Percentiles rank a stretch among this genome's conserved stretches.
Evolutionary conservation across 2,888 invertebrate species (phyloP).

Genomic region (Thera obeliscata): DNA sequence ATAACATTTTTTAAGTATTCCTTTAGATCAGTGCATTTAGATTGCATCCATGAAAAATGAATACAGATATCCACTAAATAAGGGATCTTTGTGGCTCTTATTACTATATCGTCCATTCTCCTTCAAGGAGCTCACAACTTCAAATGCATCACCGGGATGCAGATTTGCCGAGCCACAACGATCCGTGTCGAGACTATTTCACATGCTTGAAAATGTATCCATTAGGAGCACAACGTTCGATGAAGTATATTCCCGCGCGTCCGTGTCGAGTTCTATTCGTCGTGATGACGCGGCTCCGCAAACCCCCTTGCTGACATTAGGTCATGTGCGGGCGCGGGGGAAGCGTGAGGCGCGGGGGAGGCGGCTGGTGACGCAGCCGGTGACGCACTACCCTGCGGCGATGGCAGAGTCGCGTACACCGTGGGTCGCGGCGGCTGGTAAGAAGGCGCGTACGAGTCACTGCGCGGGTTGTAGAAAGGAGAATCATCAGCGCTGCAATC

Average conservation of each 20-base stretch:
- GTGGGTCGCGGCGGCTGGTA: slow-evolving; percentile 80
- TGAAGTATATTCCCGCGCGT: slow-evolving; percentile 28
- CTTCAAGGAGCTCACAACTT: background rate
- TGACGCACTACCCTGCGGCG: slow-evolving; percentile 72
- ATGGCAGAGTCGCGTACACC: slow-evolving; percentile 79
- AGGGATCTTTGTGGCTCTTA: background rate
- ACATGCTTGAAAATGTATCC: slow-evolving; percentile 3
- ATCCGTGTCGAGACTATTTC: background rate
- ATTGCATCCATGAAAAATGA: background rate
- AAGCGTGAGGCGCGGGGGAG: slow-evolving; percentile 69
- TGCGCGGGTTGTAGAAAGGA: slow-evolving; percentile 81
- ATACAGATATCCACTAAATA: background rate
- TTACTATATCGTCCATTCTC: background rate
- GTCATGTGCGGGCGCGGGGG: slow-evolving; percentile 56
- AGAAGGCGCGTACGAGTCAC: slow-evolving; percentile 80
- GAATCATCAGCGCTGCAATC: slow-evolving; percentile 78
- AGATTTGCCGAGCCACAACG: background rate
- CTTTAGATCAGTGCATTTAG: background rate
- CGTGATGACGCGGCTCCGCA: slow-evolving; percentile 58
- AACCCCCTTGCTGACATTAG: slow-evolving; percentile 63
- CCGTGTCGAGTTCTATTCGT: slow-evolving; percentile 54
- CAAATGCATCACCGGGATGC: background rate
- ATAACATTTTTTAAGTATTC: background rate
- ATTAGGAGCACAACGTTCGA: background rate
- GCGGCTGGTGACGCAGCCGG: slow-evolving; percentile 73